These are phyloP conservation scores for Psilopogon haemacephalus DNA, from an alignment of 2,113 vertebrate species.

Conservation along the genomic window DNA sequence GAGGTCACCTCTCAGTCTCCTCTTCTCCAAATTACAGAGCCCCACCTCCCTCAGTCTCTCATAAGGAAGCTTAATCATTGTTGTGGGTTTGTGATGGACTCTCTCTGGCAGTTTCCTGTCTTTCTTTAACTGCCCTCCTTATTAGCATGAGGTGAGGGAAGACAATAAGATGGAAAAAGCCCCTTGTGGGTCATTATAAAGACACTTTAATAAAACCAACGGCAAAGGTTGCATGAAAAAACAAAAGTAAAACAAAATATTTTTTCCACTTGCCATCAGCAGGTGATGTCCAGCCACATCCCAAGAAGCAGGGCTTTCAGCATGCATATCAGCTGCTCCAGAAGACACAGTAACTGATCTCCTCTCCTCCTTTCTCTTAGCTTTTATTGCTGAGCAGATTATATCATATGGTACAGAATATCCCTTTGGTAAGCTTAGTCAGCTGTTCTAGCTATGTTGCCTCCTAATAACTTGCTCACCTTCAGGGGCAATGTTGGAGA, in stretches of 20 bases:
- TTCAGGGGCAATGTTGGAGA: background rate
- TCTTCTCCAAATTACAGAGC: too few relatives aligned
- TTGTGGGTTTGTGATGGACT: too few relatives aligned
- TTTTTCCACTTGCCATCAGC: background rate
- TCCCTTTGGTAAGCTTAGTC: background rate
- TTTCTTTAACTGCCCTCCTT: background rate
- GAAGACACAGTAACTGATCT: background rate
- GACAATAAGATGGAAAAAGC: background rate
- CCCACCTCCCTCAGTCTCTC: too few relatives aligned
- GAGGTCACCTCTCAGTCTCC: too few relatives aligned
- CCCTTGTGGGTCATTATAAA: background rate
- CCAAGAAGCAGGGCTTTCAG: background rate
- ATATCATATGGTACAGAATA: rapidly evolving
- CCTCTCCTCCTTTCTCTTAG: background rate
- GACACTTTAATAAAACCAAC: background rate
- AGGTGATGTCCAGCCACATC: background rate
- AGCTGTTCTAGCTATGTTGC: background rate
- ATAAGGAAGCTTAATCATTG: too few relatives aligned
- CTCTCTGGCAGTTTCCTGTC: too few relatives aligned
- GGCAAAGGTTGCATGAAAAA: rapidly evolving
- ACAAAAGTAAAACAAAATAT: background rate
- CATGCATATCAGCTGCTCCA: rapidly evolving
- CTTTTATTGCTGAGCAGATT: background rate
- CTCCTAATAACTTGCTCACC: background rate
- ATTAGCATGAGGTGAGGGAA: background rate